A percentile compares a stretch with the other conserved stretches of the same genome.
These are phyloP conservation scores for Drosophila nigrodunni DNA, from an alignment of 1,140 invertebrate genomes.

Conservation along the genomic window DNA sequence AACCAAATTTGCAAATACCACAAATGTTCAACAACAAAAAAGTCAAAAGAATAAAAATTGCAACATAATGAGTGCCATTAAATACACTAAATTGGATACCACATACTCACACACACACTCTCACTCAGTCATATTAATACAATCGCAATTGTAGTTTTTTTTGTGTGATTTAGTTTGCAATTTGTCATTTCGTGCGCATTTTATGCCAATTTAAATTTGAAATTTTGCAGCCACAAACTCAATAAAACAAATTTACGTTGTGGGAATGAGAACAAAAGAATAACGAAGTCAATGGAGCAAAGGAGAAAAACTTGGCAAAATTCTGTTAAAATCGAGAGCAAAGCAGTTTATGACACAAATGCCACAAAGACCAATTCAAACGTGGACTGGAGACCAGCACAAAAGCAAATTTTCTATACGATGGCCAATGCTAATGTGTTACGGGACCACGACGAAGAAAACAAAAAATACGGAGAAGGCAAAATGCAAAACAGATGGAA, in stretches of 20 bases:
- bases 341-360: slow-evolving; percentile 61
- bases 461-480: slow-evolving; percentile 27
- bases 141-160: slow-evolving; percentile 47
- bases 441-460: slow-evolving; percentile 2
- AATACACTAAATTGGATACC: slow-evolving; percentile 44
- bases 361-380: slow-evolving; percentile 42
- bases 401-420: not conserved
- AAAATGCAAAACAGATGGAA: slow-evolving; percentile 7
- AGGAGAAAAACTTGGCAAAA: slow-evolving; percentile 33
- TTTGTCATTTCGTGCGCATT: slow-evolving; percentile 70
- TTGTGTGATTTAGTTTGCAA: slow-evolving; percentile 60
- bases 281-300: slow-evolving; percentile 31
- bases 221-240: slow-evolving; percentile 52
- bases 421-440: slow-evolving; percentile 31
- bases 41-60: slow-evolving; percentile 37
- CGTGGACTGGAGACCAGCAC: slow-evolving; percentile 21
- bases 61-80: slow-evolving; percentile 65
- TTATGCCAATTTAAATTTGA: slow-evolving; percentile 59
- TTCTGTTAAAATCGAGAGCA: slow-evolving; percentile 38
- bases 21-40: slow-evolving; percentile 24
- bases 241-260: slow-evolving; percentile 62
- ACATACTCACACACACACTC: slow-evolving; percentile 3
- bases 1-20: slow-evolving; percentile 52
- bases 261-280: too few species aligned
- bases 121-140: slow-evolving; percentile 30